Percentiles rank a stretch among this genome's conserved stretches.
Evolutionary conservation across 2,113 vertebrate species (phyloP).

Genomic region (Thomomys bottae): DNA sequence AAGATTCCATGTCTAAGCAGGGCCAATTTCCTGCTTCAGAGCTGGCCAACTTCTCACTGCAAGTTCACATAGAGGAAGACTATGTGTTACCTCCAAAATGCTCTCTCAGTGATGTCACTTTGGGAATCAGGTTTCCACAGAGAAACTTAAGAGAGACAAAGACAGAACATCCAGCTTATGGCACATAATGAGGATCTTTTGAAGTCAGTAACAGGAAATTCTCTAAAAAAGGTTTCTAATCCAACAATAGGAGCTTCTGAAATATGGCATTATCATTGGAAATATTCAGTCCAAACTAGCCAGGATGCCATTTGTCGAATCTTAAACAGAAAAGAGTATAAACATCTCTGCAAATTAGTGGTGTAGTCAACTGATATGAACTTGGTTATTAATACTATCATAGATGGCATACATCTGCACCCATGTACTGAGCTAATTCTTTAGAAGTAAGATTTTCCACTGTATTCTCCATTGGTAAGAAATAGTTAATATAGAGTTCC

Average conservation of each 20-base stretch:
- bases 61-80: not conserved
- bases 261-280: not conserved
- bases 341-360: not conserved
- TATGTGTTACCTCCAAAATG: not conserved
- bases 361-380: not conserved
- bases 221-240: not conserved
- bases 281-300: not conserved
- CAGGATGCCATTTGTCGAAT: not conserved
- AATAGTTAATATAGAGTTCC: slow-evolving; percentile 57
- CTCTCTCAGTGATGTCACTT: not conserved
- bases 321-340: not conserved
- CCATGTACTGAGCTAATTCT: not conserved
- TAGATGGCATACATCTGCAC: not conserved
- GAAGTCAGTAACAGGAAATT: not conserved
- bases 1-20: not conserved
- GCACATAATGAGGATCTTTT: not conserved
- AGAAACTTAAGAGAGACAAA: not conserved
- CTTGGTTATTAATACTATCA: not conserved
- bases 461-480: slow-evolving; percentile 25
- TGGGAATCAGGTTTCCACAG: not conserved
- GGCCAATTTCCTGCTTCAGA: not conserved
- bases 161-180: not conserved
- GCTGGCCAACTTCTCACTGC: not conserved
- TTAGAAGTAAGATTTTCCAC: not conserved
- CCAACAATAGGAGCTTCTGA: not conserved